Evolutionary conservation across 2,113 vertebrate species (phyloP), one percentile per base, ranked within the genome.

Genomic region (Gavialis gangeticus): DNA sequence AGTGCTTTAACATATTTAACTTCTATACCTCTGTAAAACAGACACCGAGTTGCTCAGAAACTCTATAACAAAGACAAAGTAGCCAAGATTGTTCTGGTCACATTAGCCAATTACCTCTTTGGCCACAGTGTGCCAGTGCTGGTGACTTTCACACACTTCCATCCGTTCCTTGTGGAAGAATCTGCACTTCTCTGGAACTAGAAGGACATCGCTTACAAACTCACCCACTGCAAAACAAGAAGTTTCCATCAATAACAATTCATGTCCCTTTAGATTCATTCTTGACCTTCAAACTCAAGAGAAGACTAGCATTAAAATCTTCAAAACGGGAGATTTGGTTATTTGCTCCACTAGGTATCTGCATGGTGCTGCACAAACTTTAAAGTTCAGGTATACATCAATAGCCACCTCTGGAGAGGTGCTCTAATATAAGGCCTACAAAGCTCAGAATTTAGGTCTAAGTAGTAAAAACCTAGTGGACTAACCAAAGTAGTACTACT

Each of bases 131-230:
- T 99, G 98, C 99, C 99, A 99, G 95, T 99, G 99, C 97, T 99
- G 99, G 69, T 99, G 98, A 94, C 99, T 99, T 83, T 99, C 98
- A n/a, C 99, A 99, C 91, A 98, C 98, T 21, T 99, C 99, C 98
- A 98, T 98, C 58, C 91, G 96, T 96, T 99, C 99, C 96, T 99
- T 99, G 97, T 99, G 99, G 98, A 99, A 99, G 98, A 99, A 99
- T 73, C 98, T 98, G 98, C 99, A 99, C 86, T 99, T 99, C 96
- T 99, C 99, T 0, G 99, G 99, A 58, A 99, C 99, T 95, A 99
- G 98, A 8, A 99, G 98, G 24, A 99, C 99, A 11, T 99, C 99
- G 3, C 99, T 99, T 75, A 99, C 99, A 21, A 99, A 99, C 92
- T 99, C 99, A 12, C 99, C 99, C 96, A 99, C 99, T 99, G 97